These are phyloP conservation scores for Ormyrus nitidulus DNA, from an alignment of 2,888 invertebrate species.

Conservation along the genomic window DNA sequence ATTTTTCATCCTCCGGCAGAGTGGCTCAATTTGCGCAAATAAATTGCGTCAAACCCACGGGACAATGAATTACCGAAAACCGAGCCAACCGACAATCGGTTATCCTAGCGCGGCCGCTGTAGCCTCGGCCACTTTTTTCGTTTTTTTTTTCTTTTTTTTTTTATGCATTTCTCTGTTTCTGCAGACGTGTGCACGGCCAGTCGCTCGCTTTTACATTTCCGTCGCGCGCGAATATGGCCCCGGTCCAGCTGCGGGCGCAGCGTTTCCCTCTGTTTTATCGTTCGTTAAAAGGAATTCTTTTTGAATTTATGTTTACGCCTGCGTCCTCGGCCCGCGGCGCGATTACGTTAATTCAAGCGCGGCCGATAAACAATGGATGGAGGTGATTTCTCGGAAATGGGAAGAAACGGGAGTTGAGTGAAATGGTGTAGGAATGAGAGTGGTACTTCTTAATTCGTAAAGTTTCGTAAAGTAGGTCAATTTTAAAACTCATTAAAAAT, in stretches of 20 bases:
- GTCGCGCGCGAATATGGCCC: slow-evolving; percentile 18
- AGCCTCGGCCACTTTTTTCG: too few species aligned
- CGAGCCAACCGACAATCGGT: background rate
- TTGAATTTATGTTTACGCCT: slow-evolving; percentile 39
- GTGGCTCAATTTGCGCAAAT: slow-evolving; percentile 14
- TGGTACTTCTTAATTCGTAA: too few species aligned
- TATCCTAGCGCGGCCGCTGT: background rate
- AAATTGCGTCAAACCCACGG: slow-evolving; percentile 1
- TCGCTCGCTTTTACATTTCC: too few species aligned
- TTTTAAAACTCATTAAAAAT: too few species aligned
- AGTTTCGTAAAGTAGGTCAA: too few species aligned
- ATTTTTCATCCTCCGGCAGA: background rate
- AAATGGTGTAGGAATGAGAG: too few species aligned
- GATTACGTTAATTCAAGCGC: too few species aligned
- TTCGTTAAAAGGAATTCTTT: slow-evolving; percentile 21
- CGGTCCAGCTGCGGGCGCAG: slow-evolving; percentile 11
- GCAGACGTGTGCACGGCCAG: background rate
- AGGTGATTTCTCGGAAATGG: too few species aligned
- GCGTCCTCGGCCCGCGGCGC: too few species aligned
- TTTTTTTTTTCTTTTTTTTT: background rate
- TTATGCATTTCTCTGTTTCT: background rate
- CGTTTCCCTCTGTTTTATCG: background rate
- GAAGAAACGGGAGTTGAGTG: too few species aligned
- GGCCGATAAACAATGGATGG: too few species aligned
- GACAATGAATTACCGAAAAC: slow-evolving; percentile 34